Evolutionary conservation across 2,888 invertebrate species (phyloP), one percentile per base, ranked within the genome.

Genomic region (Syritta pipiens): DNA sequence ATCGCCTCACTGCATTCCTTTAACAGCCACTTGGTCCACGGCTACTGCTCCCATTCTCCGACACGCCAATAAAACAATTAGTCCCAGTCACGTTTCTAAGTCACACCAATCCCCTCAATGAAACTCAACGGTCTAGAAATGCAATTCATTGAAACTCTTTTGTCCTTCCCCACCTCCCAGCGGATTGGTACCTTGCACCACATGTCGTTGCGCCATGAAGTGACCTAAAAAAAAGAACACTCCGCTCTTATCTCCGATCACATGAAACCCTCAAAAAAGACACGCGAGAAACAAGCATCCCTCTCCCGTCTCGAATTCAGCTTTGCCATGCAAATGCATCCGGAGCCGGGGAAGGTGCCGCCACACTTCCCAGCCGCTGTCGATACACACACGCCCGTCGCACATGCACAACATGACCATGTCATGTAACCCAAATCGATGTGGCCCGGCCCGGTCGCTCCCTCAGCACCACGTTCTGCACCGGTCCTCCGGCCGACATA

Each of bases 371-470:
- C 35, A 53, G 20, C 24, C 9, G 59, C 32, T 44, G 59, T 59
- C 37, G 37, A 63, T 44, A 46, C 32, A 40, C 32, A 12, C 24
- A 51, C 35, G 48, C 60, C 24, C 49, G 14, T 24, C 42, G 46
- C 67, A 76, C 53, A 76, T 63, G 57, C 59, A 65, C 49, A 60
- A 79, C 77, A 79, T 67, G 72, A 37, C 48, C 60, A 7, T 67
- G 67, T 79, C 72, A 72, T 72, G 77, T 79, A 72, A 79, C 65
- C 60, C 44, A 67, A 67, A 77, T 53, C 65, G 48, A 42, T 67
- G 37, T 65, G 72, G 65, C 72, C 55, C 49, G 72, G 65, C 49
- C 42, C 42, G 24, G 32, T 4, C 22, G 20, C 9, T 9, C 1
- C 3, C 10, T 3, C 1, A 19, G 17, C 4, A 22, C 35, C n/a